phyloP scores from a whole-genome alignment of 1,140 invertebrate genomes.

The Brachystomella parvula region DNA sequence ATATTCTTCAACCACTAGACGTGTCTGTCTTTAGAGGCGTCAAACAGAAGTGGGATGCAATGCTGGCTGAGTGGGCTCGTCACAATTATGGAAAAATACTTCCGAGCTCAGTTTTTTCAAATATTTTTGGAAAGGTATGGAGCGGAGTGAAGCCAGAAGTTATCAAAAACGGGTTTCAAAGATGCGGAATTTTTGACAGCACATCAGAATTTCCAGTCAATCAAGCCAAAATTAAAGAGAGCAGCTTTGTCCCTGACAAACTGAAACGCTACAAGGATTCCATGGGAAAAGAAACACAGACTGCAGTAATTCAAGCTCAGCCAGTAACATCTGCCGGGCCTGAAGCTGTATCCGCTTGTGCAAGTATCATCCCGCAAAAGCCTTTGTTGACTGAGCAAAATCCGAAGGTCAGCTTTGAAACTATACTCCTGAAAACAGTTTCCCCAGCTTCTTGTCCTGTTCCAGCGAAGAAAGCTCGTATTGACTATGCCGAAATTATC shows the following conservation, averaged over 20 bases:
- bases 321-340: too few species aligned
- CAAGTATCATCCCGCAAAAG: too few species aligned
- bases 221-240: neutral
- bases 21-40: constrained; percentile 39
- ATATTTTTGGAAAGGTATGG: constrained; percentile 25
- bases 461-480: too few species aligned
- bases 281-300: neutral
- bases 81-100: constrained; percentile 7
- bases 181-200: neutral
- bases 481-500: too few species aligned
- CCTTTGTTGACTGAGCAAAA: too few species aligned
- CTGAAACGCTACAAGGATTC: neutral
- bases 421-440: too few species aligned
- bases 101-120: constrained; percentile 17
- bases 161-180: constrained; percentile 3
- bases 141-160: neutral
- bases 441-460: too few species aligned
- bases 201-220: neutral
- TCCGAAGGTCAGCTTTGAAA: too few species aligned
- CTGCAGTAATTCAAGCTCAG: too few species aligned
- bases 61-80: constrained; percentile 9
- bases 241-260: constrained; percentile 7
- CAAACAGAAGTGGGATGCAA: constrained; percentile 39
- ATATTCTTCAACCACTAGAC: constrained; percentile 40
- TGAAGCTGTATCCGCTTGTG: too few species aligned